These are phyloP conservation scores for Bradypodion ventrale DNA, from an alignment of 2,797 vertebrate genomes.

Conservation along the genomic window DNA sequence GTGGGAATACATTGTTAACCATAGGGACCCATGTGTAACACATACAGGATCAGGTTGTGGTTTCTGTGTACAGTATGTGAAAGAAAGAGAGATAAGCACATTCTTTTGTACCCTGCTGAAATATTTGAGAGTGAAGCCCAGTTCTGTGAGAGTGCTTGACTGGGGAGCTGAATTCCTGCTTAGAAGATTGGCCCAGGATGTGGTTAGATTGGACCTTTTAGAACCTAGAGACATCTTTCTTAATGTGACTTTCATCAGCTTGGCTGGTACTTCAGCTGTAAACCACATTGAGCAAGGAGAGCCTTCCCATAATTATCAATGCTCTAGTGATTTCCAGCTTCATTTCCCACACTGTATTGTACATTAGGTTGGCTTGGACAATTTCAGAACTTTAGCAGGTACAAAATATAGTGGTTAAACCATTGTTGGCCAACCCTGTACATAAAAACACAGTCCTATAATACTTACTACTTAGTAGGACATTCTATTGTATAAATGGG, in stretches of 20 bases:
- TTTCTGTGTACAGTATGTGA: too few relatives aligned
- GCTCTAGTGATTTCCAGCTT: background rate
- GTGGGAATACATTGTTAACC: too few relatives aligned
- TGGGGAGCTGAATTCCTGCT: background rate
- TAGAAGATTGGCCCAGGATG: background rate
- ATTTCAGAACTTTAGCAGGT: background rate
- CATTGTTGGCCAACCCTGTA: too few relatives aligned
- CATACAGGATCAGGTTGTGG: too few relatives aligned
- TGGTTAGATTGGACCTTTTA: background rate
- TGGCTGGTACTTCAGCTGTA: background rate
- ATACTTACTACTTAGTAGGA: background rate
- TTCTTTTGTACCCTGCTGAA: too few relatives aligned
- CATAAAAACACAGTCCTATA: background rate
- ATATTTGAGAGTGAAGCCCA: background rate
- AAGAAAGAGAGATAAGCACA: too few relatives aligned
- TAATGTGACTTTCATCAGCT: background rate
- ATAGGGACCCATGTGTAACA: background rate
- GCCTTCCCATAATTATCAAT: background rate
- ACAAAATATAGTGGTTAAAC: slow-evolving; percentile 1
- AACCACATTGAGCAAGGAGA: background rate
- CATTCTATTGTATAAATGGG: background rate
- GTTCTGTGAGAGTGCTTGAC: background rate
- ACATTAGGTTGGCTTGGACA: background rate
- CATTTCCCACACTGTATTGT: too few relatives aligned
- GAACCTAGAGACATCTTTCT: background rate